Conservation (phyloP, 2,888 invertebrate genomes). For the Tenthredo amoena region DNA sequence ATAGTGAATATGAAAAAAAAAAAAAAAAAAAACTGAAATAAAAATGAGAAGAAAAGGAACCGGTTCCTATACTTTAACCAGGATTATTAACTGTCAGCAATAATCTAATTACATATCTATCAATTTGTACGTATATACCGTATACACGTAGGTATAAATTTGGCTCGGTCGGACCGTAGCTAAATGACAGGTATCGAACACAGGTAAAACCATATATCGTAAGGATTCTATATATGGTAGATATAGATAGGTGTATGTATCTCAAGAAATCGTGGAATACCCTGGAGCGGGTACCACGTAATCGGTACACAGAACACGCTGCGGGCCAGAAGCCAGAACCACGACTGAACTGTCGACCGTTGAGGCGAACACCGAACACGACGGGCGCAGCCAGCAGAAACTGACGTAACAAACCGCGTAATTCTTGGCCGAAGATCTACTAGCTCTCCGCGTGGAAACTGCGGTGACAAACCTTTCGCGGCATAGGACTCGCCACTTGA, state of each 20-base stretch:
- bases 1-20: too few species aligned
- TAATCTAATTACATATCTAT: neutral
- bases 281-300: slow-evolving; percentile 7
- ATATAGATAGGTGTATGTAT: neutral
- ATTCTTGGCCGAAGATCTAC: slow-evolving; percentile 40
- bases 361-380: slow-evolving; percentile 41
- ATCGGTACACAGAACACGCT: slow-evolving; percentile 57
- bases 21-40: too few species aligned
- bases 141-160: neutral
- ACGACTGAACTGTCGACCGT: slow-evolving; percentile 63
- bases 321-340: slow-evolving; percentile 62
- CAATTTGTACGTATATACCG: neutral
- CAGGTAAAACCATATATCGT: neutral
- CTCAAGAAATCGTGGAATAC: slow-evolving; percentile 5
- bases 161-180: neutral
- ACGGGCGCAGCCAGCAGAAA: slow-evolving; percentile 46
- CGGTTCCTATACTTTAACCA: too few species aligned
- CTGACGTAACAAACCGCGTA: slow-evolving; percentile 49
- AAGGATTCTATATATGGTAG: neutral
- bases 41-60: too few species aligned
- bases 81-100: too few species aligned
- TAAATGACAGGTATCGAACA: neutral
- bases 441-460: slow-evolving; percentile 16
- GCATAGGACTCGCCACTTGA: neutral
- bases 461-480: slow-evolving; percentile 34